Evolutionary conservation across 2,888 invertebrate genomes (phyloP).

Genomic region (Drosophila barbarae): DNA sequence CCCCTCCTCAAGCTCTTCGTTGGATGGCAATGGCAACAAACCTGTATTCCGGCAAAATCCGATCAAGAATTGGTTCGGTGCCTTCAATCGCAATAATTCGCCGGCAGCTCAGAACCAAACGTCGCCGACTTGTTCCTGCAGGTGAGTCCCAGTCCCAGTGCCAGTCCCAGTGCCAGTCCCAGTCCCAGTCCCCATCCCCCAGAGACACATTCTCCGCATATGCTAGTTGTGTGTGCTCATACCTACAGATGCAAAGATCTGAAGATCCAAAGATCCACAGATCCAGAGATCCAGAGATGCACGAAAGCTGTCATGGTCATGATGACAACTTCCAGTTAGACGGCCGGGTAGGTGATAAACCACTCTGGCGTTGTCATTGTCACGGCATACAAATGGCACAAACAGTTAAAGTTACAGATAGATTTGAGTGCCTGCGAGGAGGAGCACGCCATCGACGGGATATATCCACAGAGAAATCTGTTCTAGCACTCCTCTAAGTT

Average conservation of each 20-base stretch:
- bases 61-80: constrained; percentile 82
- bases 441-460: constrained; percentile 17
- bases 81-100: constrained; percentile 83
- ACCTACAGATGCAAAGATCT: constrained; percentile 17
- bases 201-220: constrained; percentile 11
- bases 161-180: neutral
- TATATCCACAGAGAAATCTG: constrained; percentile 11
- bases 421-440: constrained; percentile 34
- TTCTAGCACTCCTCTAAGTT: constrained; percentile 1
- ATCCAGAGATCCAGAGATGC: constrained; percentile 24
- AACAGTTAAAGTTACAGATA: constrained; percentile 58
- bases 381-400: constrained; percentile 59
- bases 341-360: constrained; percentile 39
- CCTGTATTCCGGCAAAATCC: constrained; percentile 73
- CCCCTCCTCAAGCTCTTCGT: constrained; percentile 19
- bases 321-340: constrained; percentile 63
- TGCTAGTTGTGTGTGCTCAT: constrained; percentile 5
- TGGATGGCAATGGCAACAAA: constrained; percentile 50
- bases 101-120: constrained; percentile 80
- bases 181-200: constrained; percentile 5
- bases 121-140: constrained; percentile 74
- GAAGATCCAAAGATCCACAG: constrained; percentile 12
- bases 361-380: constrained; percentile 57
- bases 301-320: constrained; percentile 60
- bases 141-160: constrained; percentile 52